These are phyloP conservation scores for Pseudolaguvia tuberculata DNA, from an alignment of 2,113 vertebrate genomes.

Conservation along the genomic window DNA sequence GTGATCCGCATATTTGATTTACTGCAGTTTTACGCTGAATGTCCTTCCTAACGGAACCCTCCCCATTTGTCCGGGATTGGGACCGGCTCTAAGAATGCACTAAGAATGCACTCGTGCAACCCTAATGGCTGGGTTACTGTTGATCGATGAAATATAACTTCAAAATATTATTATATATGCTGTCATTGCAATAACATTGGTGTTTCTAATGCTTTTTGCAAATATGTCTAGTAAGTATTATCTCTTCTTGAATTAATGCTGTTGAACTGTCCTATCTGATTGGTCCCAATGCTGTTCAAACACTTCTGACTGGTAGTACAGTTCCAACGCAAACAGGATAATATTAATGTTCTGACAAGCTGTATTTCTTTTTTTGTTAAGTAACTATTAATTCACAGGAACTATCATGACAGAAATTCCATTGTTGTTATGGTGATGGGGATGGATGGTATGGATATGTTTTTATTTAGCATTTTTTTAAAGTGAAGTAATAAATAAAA, in stretches of 20 bases:
- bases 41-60: no score
- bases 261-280: not conserved
- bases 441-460: not conserved
- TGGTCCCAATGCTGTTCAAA: not conserved
- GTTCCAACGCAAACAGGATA: not conserved
- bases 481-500: not conserved
- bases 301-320: not conserved
- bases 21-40: no score
- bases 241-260: not conserved
- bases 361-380: not conserved
- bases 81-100: no score
- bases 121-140: no score
- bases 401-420: not conserved
- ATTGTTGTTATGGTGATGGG: not conserved
- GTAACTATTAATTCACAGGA: not conserved
- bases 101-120: no score
- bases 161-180: not conserved
- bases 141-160: constrained; percentile 3
- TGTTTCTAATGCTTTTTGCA: not conserved
- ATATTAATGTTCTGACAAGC: not conserved
- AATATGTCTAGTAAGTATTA: not conserved
- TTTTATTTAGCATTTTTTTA: not conserved
- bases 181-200: constrained; percentile 8
- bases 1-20: no score
- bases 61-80: no score